Base-by-base conservation (phyloP, 2,797 vertebrate genomes). In the Linurgus olivaceus region DNA sequence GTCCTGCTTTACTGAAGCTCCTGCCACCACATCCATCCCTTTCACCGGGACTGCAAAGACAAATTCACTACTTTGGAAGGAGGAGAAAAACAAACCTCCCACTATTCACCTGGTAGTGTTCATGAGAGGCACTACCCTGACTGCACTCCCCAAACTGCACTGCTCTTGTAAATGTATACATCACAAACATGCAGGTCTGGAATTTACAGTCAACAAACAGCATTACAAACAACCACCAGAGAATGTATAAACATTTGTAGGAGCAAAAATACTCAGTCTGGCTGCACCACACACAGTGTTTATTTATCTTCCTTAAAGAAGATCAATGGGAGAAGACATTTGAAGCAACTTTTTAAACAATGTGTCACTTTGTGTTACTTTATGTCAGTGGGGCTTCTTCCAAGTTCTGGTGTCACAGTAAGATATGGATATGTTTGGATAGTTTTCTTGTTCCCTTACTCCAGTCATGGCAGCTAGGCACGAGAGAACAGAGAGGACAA, bases 141-240 rank as follows among this genome's bases (percentile, higher is more conserved):
- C 42, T 59, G 40, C 17, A 37, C 37, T 91, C 71, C 77, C 93
- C 75, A 93, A 96, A 88, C 66, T 94, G 57, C 74, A 50, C 33
- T 1, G 7, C 87, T 95, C 70, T 86, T 91, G 71, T 17, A 92
- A 79, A 96, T 94, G 84, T 96, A 97, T 97, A 98, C 58, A 96
- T 97, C 95, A 95, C 67, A 97, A 97, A 90, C 94, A 93, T 57
- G 93, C 94, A 97, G 91, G 67, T 94, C 90, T 96, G 87, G 96
- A 76, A 89, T 97, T 95, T 97, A 96, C 88, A 94, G 96, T 94
- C 95, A 97, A 97, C 92, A 97, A 97, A 96, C 74, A 96, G 92
- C 82, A 95, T 96, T 54, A 80, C 85, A 96, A 96, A 52, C 94
- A 93, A 58, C 71, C 88, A 48, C 70, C 88, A 75, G 94, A 95